phyloP scores from a whole-genome alignment of 2,113 vertebrate species.

The Zeus faber region DNA sequence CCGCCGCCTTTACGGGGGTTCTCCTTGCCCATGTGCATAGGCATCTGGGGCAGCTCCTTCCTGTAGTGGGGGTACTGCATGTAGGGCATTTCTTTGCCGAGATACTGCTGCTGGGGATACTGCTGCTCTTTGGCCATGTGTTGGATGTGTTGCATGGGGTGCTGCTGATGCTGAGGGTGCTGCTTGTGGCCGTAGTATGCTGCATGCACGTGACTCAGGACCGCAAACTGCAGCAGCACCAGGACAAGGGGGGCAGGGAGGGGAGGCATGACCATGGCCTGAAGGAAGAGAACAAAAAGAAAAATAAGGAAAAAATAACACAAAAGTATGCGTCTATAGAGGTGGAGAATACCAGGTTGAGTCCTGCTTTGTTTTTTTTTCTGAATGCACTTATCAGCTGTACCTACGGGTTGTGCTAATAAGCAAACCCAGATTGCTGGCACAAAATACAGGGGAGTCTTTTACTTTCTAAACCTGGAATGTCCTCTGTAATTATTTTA shows the following conservation, averaged over 20 bases:
- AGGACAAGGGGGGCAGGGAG: slow-evolving; percentile 44
- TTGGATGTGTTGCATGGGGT: slow-evolving; percentile 83
- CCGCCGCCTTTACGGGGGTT: slow-evolving; percentile 77
- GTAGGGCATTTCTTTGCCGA: slow-evolving; percentile 87
- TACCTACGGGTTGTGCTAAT: too few relatives aligned
- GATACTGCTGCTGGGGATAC: slow-evolving; percentile 80
- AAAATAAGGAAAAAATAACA: not conserved
- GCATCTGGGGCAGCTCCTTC: slow-evolving; percentile 88
- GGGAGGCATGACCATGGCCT: slow-evolving; percentile 67
- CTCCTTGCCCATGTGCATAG: slow-evolving; percentile 85
- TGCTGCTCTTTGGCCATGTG: slow-evolving; percentile 86
- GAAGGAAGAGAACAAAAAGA: slow-evolving; percentile 15
- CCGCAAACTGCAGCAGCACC: slow-evolving; percentile 71
- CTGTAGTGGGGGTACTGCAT: slow-evolving; percentile 89
- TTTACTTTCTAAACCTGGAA: too few relatives aligned
- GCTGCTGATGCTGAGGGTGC: slow-evolving; percentile 80
- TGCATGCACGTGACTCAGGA: slow-evolving; percentile 73
- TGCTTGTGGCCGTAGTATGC: slow-evolving; percentile 93
- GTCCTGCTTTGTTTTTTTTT: too few relatives aligned
- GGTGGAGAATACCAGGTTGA: too few relatives aligned
- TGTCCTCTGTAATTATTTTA: too few relatives aligned
- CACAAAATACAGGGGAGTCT: too few relatives aligned
- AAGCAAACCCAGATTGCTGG: too few relatives aligned
- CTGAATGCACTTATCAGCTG: too few relatives aligned
- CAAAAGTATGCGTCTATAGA: too few relatives aligned